Base-by-base conservation (phyloP, 2,113 vertebrate genomes). In the Oncorhynchus mykiss region DNA sequence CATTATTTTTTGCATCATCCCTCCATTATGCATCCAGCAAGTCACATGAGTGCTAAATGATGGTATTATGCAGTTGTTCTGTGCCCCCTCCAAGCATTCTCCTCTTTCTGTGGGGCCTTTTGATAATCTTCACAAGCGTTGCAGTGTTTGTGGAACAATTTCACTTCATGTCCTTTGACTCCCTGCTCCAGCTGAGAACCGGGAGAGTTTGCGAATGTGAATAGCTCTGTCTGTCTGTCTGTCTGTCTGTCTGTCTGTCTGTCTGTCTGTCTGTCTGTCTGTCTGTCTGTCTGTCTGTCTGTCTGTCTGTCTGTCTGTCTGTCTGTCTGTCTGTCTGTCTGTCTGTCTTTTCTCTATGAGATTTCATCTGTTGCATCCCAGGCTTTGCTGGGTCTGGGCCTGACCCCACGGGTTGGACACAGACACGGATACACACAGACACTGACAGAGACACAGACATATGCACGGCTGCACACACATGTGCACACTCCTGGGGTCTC, bases 41-140 rank as follows among this genome's bases (percentile, higher is more conserved):
- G 77, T 86, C 82, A 86, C 87, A 87, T 82, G 81, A 85, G 80
- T 69, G 72, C 73, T 84, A 82, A 86, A 88, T 71, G 80, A 81
- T 13, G 49, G 68, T 73, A 79, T 84, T 82, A 80, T 86, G 54
- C 74, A 64, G 59, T 71, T 66, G 71, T 74, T 68, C 72, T 75
- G 78, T 70, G 75, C 83, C 87, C 80, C 81, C 87, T 78, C 82
- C 76, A 76, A 79, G 80, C 80, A 82, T 86, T 86, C 83, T 80
- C 71, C 67, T 73, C 59, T 74, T n/a, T 81, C 81, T 86, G 69
- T 86, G 74, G 82, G 76, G 76, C 72, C 74, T 81, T 86, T 86
- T 88, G 79, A 86, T 81, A 77, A 77, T 71, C 69, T 29, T 74
- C 80, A 86, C 87, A 86, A 86, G 81, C 49, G 25, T 73, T 70